phyloP scores from a whole-genome alignment of 2,113 vertebrate species.

The Lophochroa leadbeateri region DNA sequence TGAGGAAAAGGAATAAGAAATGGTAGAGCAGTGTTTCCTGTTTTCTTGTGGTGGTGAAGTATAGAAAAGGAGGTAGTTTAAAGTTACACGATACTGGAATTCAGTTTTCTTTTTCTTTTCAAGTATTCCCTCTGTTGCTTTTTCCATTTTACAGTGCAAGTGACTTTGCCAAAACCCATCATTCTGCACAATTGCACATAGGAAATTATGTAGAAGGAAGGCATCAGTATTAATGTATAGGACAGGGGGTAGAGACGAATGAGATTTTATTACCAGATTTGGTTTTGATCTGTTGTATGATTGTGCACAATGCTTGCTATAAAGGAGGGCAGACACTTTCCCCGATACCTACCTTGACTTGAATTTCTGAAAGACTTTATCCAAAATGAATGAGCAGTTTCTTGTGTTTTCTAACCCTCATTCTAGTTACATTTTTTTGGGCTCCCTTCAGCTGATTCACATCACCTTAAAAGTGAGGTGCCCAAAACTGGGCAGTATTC shows the following conservation, averaged over 20 bases:
- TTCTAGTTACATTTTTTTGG: not conserved
- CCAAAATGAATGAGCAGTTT: not conserved
- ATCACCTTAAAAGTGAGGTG: not conserved
- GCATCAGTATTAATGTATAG: not conserved
- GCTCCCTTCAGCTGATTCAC: not conserved
- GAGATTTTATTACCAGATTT: not conserved
- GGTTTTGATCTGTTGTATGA: not conserved
- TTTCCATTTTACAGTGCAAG: conserved; percentile 39
- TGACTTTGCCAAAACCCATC: conserved; percentile 31
- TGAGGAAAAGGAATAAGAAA: conserved; percentile 48
- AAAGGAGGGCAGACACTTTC: not conserved
- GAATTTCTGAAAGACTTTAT: not conserved
- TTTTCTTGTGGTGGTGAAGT: conserved; percentile 30
- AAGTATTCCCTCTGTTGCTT: not conserved
- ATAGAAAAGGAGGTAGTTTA: conserved; percentile 7
- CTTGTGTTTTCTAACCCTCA: not conserved
- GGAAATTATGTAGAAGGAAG: not conserved
- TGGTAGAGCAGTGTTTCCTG: not conserved
- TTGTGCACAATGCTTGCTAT: not conserved
- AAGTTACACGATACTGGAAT: conserved; percentile 27
- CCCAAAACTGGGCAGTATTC: not conserved
- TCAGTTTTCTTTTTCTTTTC: conserved; percentile 18
- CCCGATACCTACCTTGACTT: not conserved
- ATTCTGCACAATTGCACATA: not conserved
- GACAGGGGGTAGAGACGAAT: not conserved